Base-by-base conservation (phyloP, 2,797 vertebrate genomes). In the Gobio occitaniae region DNA sequence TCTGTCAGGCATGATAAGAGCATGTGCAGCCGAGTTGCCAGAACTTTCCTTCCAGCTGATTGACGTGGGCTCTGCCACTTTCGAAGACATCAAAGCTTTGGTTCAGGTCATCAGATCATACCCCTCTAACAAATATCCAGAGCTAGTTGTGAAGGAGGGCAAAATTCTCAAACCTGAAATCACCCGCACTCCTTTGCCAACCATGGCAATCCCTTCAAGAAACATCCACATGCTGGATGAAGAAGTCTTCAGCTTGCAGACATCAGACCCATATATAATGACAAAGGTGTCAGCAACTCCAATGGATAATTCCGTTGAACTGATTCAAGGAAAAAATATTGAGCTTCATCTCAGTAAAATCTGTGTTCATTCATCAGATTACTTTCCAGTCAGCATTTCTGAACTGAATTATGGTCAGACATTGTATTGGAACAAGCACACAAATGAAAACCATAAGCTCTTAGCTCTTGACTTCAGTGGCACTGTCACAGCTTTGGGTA, bases 321-420 rank as follows among this genome's bases (percentile, higher is more conserved):
- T 71, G 25, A 19, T 91, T 85, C 80, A 77, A n/a, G 76, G 86
- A 50, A 89, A 91, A 52, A 92, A 90, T 2, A 90, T 96, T 74
- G 94, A 97, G 91, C 89, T 97, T 85, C 89, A 92, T 82, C 89
- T 97, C 10, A 93, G 91, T 61, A 94, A 91, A 89, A 89, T 97
- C 12, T 96, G 96, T 61, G 86, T 95, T 56, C 96, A 97, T 90
- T 96, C 97, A 11, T 95, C 95, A 11, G 96, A 97, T 89, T 97
- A 95, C 91, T 97, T 95, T 90, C 96, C 96, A 44, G 87, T 97
- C 85, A 96, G 92, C 47, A n/a, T 91, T 79, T 95, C 96, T 15
- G 95, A 95, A 85, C 79, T 91, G 21, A 90, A 78, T 48, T 96
- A 93, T 86, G 94, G 95, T 6, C 92, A 92, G 32, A 94, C 95